Base-by-base conservation (phyloP, 1,140 invertebrate genomes). In the Formica exsecta region DNA sequence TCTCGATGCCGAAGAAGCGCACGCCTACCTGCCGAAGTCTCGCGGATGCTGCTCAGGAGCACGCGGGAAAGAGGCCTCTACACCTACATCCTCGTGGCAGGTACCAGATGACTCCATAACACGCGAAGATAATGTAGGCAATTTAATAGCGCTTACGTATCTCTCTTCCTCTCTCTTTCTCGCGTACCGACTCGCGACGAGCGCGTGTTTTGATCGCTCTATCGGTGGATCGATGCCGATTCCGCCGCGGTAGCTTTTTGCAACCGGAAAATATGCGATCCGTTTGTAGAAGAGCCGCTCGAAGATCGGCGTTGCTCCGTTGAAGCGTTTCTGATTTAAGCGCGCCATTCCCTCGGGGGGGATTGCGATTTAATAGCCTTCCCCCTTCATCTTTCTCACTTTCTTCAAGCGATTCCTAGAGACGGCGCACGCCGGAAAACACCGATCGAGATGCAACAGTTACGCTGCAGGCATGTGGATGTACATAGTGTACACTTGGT, bases 141-240 rank as follows among this genome's bases (percentile, higher is more conserved):
- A 64, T 83, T 88, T 88, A 88, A 88, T 87, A 80, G 83, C 88
- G 87, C 88, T 66, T 86, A 89, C 85, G 81, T 75, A 86, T 86
- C 73, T 83, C 62, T 65, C 62, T 62, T 36, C 66, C 38, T 41
- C 38, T 64, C 51, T 70, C 70, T 36, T 66, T 41, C 77, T 83
- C 79, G 79, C 79, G 68, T 83, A 66, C 79, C 79, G 25, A 32
- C 38, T 83, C 68, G 79, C 25, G 48, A 51, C 16, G 13, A 16
- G 3, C 48, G 16, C 48, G 48, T 51, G 16, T 51, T 51, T 19
- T 81, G 68, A 83, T 83, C 38, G 54, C 66, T 73, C 68, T 44
- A 83, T 83, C 54, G 65, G 4, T 32, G 48, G 48, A 51, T 51
- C 44, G 44, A 51, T 71, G 44, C 68, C 64, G 64, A 81, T 81